These are phyloP conservation scores for Eufriesea mexicana DNA, from an alignment of 1,140 invertebrate genomes.

Conservation along the genomic window DNA sequence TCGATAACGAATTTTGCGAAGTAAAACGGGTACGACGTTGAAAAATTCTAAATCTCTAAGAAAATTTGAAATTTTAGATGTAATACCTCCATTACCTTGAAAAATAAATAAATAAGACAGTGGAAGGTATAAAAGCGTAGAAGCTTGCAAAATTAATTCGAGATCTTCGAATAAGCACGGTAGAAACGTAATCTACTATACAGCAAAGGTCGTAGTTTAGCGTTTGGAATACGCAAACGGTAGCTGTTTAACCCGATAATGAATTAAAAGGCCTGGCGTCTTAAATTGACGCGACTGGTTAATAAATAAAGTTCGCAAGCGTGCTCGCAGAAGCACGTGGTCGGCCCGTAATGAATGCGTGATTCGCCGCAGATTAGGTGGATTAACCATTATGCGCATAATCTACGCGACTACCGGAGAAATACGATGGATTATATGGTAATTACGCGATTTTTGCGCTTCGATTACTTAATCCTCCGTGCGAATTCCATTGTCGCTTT, in stretches of 20 bases:
- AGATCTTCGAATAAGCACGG: not conserved
- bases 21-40: too few species aligned
- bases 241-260: not conserved
- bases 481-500: conserved; percentile 4
- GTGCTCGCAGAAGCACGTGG: not conserved
- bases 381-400: conserved; percentile 38
- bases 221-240: not conserved
- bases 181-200: too few species aligned
- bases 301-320: conserved; percentile 11
- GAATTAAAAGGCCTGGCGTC: not conserved
- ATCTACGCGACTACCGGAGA: conserved; percentile 10
- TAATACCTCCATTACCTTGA: too few species aligned
- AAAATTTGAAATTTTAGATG: too few species aligned
- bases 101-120: too few species aligned
- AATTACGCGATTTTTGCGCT: conserved; percentile 14
- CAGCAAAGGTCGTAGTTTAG: not conserved
- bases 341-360: conserved; percentile 24
- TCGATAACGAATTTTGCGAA: too few species aligned
- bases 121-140: too few species aligned
- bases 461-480: conserved; percentile 17
- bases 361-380: conserved; percentile 35
- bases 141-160: not conserved
- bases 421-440: conserved; percentile 43
- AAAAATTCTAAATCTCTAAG: too few species aligned
- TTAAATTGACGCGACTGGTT: not conserved